Base-by-base conservation (phyloP, 2,888 invertebrate species). In the Oxyteleia sp. region DNA sequence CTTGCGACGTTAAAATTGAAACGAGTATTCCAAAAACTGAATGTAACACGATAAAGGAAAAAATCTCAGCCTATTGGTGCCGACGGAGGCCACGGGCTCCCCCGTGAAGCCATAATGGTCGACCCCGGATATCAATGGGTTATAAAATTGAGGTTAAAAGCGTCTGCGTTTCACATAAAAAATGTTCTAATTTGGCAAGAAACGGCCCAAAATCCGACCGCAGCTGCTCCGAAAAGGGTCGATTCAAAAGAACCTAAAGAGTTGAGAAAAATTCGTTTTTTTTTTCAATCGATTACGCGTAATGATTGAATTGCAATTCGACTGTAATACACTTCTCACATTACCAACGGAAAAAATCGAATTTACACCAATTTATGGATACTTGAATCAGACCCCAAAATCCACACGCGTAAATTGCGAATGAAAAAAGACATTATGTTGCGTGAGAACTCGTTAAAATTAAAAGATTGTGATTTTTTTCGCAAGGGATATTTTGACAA, bases 221-320 rank as follows among this genome's bases (percentile, higher is more conserved):
- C 84, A 87, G 86, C 85, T 88, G 68, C 74, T 41, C 43, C 23
- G 75, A 59, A 49, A 55, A 43, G 61, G 57, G 66, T 32, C 20
- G 41, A 74, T 13, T 43, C 35, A 51, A 66, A 35, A 13, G 43
- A 4, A 63, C 51, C 82, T 74, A 84, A 85, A 78, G 75, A 76
- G 76, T 82, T 76, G 71, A 64, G 49, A 10, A 15, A 51, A 20
- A 69, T 11, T 49, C 53, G 26, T 0, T 81, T 74, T 81, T 69
- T 71, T 38, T 81, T 69, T 71, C 47, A 53, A 89, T 91, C 91
- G 91, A 92, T 93, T 92, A 91, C 88, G 88, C 87, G 89, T 91
- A 91, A 93, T 93, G 89, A 91, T 92, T 90, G 51, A 90, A 92
- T 90, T 89, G 89, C 90, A 92, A 90, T 91, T 89, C 88, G 80